Evolutionary conservation across 2,888 invertebrate genomes (phyloP), one percentile per base, ranked within the genome.

Genomic region (Xylota segnis): DNA sequence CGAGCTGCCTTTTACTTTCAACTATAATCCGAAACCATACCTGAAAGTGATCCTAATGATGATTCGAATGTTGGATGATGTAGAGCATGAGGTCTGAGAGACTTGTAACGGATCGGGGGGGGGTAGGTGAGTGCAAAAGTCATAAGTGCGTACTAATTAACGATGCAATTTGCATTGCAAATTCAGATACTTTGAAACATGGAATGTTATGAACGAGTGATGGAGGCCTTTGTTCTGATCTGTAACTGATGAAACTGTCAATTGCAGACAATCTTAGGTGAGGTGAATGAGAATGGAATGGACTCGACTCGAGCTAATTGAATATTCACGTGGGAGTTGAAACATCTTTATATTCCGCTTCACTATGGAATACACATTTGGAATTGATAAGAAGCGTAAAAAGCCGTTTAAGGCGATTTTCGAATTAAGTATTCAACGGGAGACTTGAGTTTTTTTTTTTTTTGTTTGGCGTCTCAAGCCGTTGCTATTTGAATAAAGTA

Each of bases 1-100:
- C 75, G 23, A 84, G 29, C 84, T 50, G 52, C 84, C 84, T 84
- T 66, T 81, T 84, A 84, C 84, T 84, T 78, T 83, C 45, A 43
- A 61, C 29, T n/a, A 40, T 34, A 50, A 78, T 58, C 16, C 32
- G 58, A 83, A 58, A 75, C 79, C 72, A 32, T 52, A 47, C 14
- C 43, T 65, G 74, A 52, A 77, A 79, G 63, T 68, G 72, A 83
- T 70, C 70, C 47, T 5, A 72, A 47, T 47, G 71, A 47, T 59
- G 68, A 79, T 4, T 75, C 43, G 40, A 10, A 47, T 63, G 74
- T 45, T 70, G 43, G 50, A 75, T 68, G 75, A 84, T 59, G 70
- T 75, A 75, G 83, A 84, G 79, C 79, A 75, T 83, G 50, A 14
- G n/a, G 12, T 43, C 54, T 63, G 10, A 16, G 10, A 16, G 40